Evolutionary conservation across 1,140 invertebrate species (phyloP).

Genomic region (Chrysopa pallens): DNA sequence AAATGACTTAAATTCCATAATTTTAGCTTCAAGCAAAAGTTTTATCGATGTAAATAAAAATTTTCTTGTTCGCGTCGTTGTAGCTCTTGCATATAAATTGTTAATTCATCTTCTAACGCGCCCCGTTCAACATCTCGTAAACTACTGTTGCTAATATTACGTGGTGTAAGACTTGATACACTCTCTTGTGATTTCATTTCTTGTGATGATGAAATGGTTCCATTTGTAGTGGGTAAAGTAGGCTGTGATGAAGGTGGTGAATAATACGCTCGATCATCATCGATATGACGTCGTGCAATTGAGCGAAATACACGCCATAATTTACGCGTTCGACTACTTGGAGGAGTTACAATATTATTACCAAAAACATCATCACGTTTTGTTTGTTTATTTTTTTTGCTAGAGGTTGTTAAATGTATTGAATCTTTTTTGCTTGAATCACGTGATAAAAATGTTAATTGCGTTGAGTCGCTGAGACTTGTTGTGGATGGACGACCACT

Average conservation of each 20-base stretch:
- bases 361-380: too few species aligned
- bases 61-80: constrained; percentile 8
- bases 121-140: constrained; percentile 20
- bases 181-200: background rate
- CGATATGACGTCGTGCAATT: background rate
- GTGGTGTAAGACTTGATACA: constrained; percentile 4
- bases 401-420: too few species aligned
- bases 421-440: too few species aligned
- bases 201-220: background rate
- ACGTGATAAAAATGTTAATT: too few species aligned
- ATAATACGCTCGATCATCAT: constrained; percentile 3
- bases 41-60: background rate
- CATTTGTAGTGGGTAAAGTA: background rate
- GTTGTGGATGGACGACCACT: too few species aligned
- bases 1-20: too few species aligned
- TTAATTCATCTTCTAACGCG: constrained; percentile 22
- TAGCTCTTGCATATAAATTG: constrained; percentile 21
- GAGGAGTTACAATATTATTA: too few species aligned
- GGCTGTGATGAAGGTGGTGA: constrained; percentile 3
- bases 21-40: too few species aligned
- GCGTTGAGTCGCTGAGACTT: too few species aligned
- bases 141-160: constrained; percentile 24
- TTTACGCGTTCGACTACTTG: too few species aligned
- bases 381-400: too few species aligned
- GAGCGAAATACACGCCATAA: too few species aligned